Percentiles rank a stretch among this genome's conserved stretches.
Conservation (phyloP, 2,113 vertebrate genomes). For the Coptodon bakossiorum region DNA sequence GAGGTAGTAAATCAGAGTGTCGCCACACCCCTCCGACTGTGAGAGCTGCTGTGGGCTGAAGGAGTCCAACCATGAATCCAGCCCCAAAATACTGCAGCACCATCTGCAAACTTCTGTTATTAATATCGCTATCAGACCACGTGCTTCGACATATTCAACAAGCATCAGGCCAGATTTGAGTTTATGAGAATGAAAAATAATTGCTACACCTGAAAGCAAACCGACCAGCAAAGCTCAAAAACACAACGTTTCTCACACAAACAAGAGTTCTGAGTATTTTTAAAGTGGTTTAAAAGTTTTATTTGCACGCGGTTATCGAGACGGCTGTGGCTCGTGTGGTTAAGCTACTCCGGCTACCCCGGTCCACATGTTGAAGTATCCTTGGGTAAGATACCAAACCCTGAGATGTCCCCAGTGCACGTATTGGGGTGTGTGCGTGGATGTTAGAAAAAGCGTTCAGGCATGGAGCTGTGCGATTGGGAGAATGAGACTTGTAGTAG, state of each 20-base stretch:
- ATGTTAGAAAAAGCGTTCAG: not conserved
- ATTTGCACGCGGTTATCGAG: accelerated
- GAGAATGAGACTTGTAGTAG: not conserved
- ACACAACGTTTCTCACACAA: not conserved
- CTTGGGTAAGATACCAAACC: accelerated
- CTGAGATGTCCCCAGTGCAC: not conserved
- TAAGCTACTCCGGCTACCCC: not conserved
- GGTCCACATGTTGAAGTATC: not conserved
- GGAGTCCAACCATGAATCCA: not conserved
- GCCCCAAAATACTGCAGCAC: not conserved
- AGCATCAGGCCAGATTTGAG: not conserved
- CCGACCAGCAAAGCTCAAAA: accelerated
- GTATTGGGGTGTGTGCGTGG: accelerated
- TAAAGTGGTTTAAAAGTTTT: not conserved
- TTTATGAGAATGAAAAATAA: not conserved
- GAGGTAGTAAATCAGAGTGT: not conserved
- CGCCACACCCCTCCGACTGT: not conserved
- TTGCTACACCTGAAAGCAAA: not conserved
- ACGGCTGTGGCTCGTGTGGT: not conserved
- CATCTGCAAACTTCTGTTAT: not conserved
- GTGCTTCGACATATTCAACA: not conserved
- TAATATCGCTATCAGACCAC: not conserved
- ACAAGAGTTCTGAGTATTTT: accelerated
- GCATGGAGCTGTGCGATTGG: not conserved
- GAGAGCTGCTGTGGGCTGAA: not conserved